These are phyloP conservation scores for Tetrapedia diversipes DNA, from an alignment of 2,888 invertebrate genomes.

Conservation along the genomic window DNA sequence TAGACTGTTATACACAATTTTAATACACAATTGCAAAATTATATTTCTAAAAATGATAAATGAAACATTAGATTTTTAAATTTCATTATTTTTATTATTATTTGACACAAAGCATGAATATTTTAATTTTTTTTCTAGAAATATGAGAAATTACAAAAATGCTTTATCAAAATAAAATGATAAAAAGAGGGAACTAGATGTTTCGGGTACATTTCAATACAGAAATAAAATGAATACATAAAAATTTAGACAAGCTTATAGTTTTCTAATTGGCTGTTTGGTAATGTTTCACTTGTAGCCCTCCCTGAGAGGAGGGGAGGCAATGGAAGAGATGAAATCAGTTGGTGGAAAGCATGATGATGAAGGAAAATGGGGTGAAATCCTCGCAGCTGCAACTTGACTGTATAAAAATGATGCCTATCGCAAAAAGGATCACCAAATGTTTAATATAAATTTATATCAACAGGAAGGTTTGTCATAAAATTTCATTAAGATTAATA, in stretches of 20 bases:
- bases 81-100: constrained; percentile 21
- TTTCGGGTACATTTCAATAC: constrained; percentile 60
- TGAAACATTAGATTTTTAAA: constrained; percentile 4
- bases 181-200: constrained; percentile 50
- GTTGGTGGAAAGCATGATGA: constrained; percentile 64
- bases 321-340: constrained; percentile 71
- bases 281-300: constrained; percentile 83
- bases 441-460: constrained; percentile 66
- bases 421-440: constrained; percentile 61
- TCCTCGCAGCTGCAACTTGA: constrained; percentile 54
- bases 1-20: constrained; percentile 9
- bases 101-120: constrained; percentile 23
- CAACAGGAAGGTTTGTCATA: constrained; percentile 66
- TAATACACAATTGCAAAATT: constrained; percentile 2
- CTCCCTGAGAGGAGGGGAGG: constrained; percentile 82
- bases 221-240: constrained; percentile 69
- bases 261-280: constrained; percentile 82
- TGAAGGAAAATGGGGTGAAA: constrained; percentile 46
- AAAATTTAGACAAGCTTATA: constrained; percentile 50
- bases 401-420: constrained; percentile 60
- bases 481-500: constrained; percentile 42
- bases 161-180: constrained; percentile 30
- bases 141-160: constrained; percentile 13
- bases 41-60: constrained; percentile 3
- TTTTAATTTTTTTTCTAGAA: constrained; percentile 1